These are phyloP conservation scores for Diadegma fenestrale DNA, from an alignment of 2,888 invertebrate species.

Conservation along the genomic window DNA sequence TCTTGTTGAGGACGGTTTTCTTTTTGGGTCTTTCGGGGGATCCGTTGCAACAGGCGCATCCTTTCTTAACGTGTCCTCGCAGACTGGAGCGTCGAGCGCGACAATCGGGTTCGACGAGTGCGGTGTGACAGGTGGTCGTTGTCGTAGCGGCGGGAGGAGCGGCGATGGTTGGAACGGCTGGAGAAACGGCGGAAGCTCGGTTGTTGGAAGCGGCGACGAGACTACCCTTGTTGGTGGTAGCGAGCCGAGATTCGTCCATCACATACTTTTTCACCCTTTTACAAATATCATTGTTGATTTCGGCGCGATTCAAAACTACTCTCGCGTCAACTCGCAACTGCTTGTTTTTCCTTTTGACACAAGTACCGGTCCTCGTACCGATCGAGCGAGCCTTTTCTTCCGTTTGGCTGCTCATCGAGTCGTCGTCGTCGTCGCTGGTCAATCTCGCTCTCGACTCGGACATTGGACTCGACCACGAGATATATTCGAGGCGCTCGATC, in stretches of 20 bases:
- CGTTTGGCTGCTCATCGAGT: slow-evolving; percentile 79
- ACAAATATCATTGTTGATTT: slow-evolving; percentile 75
- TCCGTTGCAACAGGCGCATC: slow-evolving; percentile 88
- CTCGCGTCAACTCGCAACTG: slow-evolving; percentile 78
- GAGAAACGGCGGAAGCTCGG: slow-evolving; percentile 65
- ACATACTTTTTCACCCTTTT: slow-evolving; percentile 78
- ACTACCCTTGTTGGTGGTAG: too few species aligned
- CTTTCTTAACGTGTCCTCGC: slow-evolving; percentile 87
- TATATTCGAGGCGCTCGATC: slow-evolving; percentile 74
- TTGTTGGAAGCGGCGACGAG: too few species aligned
- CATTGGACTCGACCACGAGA: slow-evolving; percentile 82
- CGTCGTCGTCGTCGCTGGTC: slow-evolving; percentile 81
- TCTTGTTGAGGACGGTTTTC: slow-evolving; percentile 79
- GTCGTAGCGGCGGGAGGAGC: neutral
- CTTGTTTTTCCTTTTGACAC: slow-evolving; percentile 79
- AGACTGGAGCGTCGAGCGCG: slow-evolving; percentile 84
- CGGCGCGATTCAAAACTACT: slow-evolving; percentile 79
- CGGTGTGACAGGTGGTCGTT: slow-evolving; percentile 70
- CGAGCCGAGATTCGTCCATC: too few species aligned
- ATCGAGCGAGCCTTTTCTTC: slow-evolving; percentile 75
- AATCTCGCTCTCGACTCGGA: slow-evolving; percentile 81
- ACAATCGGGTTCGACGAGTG: slow-evolving; percentile 78
- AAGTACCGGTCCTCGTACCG: slow-evolving; percentile 73
- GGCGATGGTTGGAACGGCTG: neutral
- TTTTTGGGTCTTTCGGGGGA: slow-evolving; percentile 86